phyloP scores from a whole-genome alignment of 2,797 vertebrate species.

The Labeo calbasu region DNA sequence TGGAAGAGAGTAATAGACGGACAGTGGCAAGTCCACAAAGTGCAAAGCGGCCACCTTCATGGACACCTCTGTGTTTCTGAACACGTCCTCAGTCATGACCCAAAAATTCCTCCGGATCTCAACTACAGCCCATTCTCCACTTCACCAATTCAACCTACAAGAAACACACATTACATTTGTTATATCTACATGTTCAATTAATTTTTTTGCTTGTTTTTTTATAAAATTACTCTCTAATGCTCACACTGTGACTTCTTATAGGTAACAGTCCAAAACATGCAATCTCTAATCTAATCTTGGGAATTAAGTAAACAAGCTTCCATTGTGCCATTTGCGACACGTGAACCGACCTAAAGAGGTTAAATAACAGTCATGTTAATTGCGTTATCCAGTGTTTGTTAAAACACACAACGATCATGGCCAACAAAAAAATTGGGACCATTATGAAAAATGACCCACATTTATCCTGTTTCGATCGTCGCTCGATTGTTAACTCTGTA shows the following conservation, averaged over 20 bases:
- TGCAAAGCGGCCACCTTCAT: slow-evolving; percentile 80
- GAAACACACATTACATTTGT: not conserved
- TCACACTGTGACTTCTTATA: not conserved
- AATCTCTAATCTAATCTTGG: not conserved
- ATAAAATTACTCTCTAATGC: not conserved
- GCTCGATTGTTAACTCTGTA: not conserved
- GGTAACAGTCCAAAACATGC: not conserved
- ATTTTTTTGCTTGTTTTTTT: too few relatives aligned
- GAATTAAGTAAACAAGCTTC: not conserved
- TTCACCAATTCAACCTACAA: slow-evolving; percentile 50
- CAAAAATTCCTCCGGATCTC: slow-evolving; percentile 65
- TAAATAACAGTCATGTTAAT: not conserved
- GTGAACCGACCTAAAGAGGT: not conserved
- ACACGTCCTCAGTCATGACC: slow-evolving; percentile 85
- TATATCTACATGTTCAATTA: not conserved
- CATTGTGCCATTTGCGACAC: not conserved
- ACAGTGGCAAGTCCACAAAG: slow-evolving; percentile 84
- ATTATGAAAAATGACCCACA: not conserved
- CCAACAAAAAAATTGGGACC: too few relatives aligned
- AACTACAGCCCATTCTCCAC: slow-evolving; percentile 51
- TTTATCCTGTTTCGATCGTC: not conserved
- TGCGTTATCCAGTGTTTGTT: not conserved
- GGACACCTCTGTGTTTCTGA: slow-evolving; percentile 77
- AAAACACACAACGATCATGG: not conserved
- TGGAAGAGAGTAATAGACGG: slow-evolving; percentile 83